A percentile compares a stretch with the other conserved stretches of the same genome.
These are phyloP conservation scores for Mirza zaza DNA, from an alignment of 2,113 vertebrate genomes.

Conservation along the genomic window DNA sequence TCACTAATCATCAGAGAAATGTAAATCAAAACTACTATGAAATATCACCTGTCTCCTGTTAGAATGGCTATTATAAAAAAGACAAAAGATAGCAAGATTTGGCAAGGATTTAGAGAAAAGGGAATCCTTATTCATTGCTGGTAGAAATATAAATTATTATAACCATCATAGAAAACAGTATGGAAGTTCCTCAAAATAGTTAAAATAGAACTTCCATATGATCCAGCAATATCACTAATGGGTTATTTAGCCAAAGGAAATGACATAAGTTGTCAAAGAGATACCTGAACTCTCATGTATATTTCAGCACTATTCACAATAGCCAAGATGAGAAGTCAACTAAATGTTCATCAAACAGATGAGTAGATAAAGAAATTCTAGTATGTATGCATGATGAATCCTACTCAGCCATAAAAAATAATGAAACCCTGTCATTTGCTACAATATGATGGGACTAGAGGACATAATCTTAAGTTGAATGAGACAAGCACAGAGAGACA, in stretches of 20 bases:
- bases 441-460: not conserved
- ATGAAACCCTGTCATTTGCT: not conserved
- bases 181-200: not conserved
- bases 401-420: not conserved
- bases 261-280: not conserved
- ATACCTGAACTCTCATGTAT: not conserved
- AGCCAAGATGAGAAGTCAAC: not conserved
- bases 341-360: not conserved
- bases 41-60: not conserved
- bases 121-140: not conserved
- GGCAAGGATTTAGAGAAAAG: not conserved
- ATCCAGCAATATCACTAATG: not conserved
- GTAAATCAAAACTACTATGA: not conserved
- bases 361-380: not conserved
- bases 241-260: not conserved
- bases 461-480: not conserved
- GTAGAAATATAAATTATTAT: not conserved
- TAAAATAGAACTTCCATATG: not conserved
- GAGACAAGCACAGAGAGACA: not conserved
- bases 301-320: not conserved
- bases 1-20: not conserved
- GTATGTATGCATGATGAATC: not conserved
- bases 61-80: not conserved
- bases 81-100: not conserved
- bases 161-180: not conserved